Evolutionary conservation across 2,113 vertebrate genomes (phyloP).

Genomic region (Sebastes fasciatus): DNA sequence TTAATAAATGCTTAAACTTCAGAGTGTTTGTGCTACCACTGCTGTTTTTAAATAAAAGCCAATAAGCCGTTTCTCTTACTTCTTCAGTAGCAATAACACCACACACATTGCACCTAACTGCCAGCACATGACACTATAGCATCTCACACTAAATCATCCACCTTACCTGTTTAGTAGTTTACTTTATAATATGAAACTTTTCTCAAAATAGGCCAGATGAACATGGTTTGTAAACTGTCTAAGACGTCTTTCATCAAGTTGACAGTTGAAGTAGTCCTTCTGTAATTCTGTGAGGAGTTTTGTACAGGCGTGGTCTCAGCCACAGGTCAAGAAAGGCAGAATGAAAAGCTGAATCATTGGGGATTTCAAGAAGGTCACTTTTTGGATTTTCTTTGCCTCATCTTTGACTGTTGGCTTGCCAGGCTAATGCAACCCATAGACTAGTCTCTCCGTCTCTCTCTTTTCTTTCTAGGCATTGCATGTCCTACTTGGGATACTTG

Average conservation of each 20-base stretch:
- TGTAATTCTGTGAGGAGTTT: neutral
- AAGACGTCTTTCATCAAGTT: neutral
- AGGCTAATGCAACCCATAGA: constrained; percentile 29
- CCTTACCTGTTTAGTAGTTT: no score
- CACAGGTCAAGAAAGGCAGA: neutral
- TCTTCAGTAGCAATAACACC: neutral
- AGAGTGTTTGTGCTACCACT: neutral
- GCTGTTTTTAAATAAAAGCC: neutral
- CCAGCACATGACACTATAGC: neutral
- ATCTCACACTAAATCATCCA: no score
- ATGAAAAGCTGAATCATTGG: neutral
- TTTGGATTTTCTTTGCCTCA: constrained; percentile 2
- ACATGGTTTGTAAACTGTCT: neutral
- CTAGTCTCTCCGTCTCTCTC: constrained; percentile 1
- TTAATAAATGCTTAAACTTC: neutral
- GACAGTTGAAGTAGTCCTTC: neutral
- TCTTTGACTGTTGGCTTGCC: constrained; percentile 32
- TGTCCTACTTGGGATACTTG: constrained; percentile 63
- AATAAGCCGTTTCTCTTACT: neutral
- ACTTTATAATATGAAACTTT: no score
- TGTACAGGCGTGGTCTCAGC: neutral
- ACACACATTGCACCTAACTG: no score
- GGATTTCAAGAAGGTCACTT: constrained; percentile 14
- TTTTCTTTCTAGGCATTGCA: constrained; percentile 51
- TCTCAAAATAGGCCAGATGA: neutral